A percentile compares a stretch with the other conserved stretches of the same genome.
Evolutionary conservation across 2,888 invertebrate genomes (phyloP).

Genomic region (Choreutis nemorana): DNA sequence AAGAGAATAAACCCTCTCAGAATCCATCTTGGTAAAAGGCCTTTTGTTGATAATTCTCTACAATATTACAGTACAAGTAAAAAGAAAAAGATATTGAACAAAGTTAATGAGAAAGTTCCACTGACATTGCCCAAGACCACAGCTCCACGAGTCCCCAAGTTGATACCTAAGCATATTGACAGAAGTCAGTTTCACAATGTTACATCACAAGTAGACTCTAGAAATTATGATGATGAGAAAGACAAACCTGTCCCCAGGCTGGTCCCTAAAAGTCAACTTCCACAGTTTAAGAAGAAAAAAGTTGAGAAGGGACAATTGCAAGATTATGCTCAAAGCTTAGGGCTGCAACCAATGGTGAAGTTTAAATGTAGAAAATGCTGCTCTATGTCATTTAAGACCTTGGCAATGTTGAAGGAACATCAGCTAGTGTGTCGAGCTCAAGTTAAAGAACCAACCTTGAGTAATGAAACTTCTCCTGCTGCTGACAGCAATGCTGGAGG

Average conservation of each 20-base stretch:
- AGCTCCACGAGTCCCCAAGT: slow-evolving; percentile 41
- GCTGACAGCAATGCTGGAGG: slow-evolving; percentile 38
- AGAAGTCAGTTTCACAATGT: slow-evolving; percentile 42
- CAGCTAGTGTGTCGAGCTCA: slow-evolving; percentile 68
- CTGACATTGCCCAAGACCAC: slow-evolving; percentile 21
- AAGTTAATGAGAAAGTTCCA: slow-evolving; percentile 37
- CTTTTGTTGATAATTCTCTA: slow-evolving; percentile 53
- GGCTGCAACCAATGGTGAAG: slow-evolving; percentile 74
- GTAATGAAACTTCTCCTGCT: slow-evolving; percentile 39
- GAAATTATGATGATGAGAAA: slow-evolving; percentile 34
- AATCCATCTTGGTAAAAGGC: slow-evolving; percentile 55
- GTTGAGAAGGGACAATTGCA: slow-evolving; percentile 48
- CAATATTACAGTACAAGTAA: slow-evolving; percentile 38
- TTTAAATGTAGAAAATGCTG: slow-evolving; percentile 80
- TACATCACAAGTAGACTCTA: slow-evolving; percentile 27
- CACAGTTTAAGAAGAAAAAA: slow-evolving; percentile 54
- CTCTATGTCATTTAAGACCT: slow-evolving; percentile 70
- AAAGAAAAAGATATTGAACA: slow-evolving; percentile 37
- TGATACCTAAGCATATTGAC: slow-evolving; percentile 42
- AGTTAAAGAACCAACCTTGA: slow-evolving; percentile 43
- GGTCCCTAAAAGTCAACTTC: slow-evolving; percentile 53
- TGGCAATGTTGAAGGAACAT: slow-evolving; percentile 74
- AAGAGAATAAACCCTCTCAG: slow-evolving; percentile 54
- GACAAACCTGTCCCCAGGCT: slow-evolving; percentile 56
- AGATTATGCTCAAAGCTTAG: slow-evolving; percentile 77